Base-by-base conservation (phyloP, 2,113 vertebrate genomes). In the Psilopsiagon aurifrons region DNA sequence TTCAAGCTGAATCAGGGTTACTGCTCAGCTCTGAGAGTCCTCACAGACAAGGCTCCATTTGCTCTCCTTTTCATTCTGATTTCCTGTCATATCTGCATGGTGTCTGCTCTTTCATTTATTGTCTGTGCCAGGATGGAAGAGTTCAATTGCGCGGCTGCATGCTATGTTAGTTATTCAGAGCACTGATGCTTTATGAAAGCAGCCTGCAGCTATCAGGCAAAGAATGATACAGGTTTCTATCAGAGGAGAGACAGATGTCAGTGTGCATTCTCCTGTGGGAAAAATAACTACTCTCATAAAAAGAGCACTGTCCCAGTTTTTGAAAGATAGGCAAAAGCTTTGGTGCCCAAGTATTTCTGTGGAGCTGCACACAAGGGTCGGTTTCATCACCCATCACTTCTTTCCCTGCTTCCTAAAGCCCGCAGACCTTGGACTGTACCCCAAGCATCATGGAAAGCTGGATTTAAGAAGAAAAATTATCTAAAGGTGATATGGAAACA, bases 211-310 rank as follows among this genome's bases (percentile, higher is more conserved):
- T 92, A 95, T 93, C 79, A 91, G 86, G 80, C 84, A 94, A 89
- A 59, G 80, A 93, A 85, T 92, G 81, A 92, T 52, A 87, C 31
- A 83, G 68, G 70, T 94, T 97, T 91, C 67, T 63, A 92, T 85
- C 43, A 91, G 86, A 87, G 67, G 44, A 94, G 84, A 91, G 95
- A 74, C 87, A 94, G 83, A 93, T 94, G 95, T 85, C 96, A 94
- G 44, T 37, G 64, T 82, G 69, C 52, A 76, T 94, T 86, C 47
- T 92, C 22, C 63, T 62, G n/a, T 41, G 63, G 41, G 67, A 84
- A 78, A 66, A 90, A 88, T 41, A 90, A 49, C 39, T 62, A 33
- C 22, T 67, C 82, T 76, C 73, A 69, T 49, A 66, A 94, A 88
- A 94, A 87, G 81, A 89, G 51, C 52, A 29, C 13, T 85, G 74